Evolutionary conservation across 1,140 invertebrate species (phyloP).

Genomic region (Trissolcus basalis): DNA sequence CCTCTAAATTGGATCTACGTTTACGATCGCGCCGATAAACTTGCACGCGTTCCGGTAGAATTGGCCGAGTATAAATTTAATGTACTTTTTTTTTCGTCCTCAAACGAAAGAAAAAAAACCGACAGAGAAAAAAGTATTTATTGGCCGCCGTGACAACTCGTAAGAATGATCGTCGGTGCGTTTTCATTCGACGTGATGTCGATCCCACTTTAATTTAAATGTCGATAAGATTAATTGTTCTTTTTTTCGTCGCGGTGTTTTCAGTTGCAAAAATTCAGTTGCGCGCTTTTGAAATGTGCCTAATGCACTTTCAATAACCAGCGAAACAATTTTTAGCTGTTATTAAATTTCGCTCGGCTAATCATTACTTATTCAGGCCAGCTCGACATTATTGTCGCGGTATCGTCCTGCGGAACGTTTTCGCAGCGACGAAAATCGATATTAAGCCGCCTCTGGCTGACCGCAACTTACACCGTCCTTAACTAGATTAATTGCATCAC

Average conservation of each 20-base stretch:
- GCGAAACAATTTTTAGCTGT: conserved; percentile 35
- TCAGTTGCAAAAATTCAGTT: conserved; percentile 32
- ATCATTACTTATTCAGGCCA: conserved; percentile 38
- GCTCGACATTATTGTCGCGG: conserved; percentile 32
- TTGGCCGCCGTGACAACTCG: not conserved
- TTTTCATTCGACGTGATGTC: conserved; percentile 34
- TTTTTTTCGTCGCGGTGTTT: not conserved
- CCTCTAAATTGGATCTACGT: conserved; percentile 46
- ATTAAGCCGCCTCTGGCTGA: conserved; percentile 19
- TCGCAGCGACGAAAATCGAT: conserved; percentile 44
- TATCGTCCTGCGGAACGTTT: conserved; percentile 31
- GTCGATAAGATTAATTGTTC: conserved; percentile 49
- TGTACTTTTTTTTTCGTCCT: too few relatives aligned
- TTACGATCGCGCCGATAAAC: not conserved
- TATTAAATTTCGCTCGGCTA: conserved; percentile 46
- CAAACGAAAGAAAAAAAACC: not conserved
- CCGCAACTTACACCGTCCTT: conserved; percentile 35
- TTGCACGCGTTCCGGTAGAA: not conserved
- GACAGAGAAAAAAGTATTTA: not conserved
- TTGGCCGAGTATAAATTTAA: too few relatives aligned
- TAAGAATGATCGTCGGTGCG: conserved; percentile 3
- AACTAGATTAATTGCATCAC: conserved; percentile 36
- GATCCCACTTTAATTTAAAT: conserved; percentile 40
- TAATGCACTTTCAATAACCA: conserved; percentile 51
- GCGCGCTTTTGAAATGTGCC: conserved; percentile 6